Evolutionary conservation across 2,797 vertebrate species (phyloP), one percentile per base, ranked within the genome.

Genomic region (Anabacerthia variegaticeps): DNA sequence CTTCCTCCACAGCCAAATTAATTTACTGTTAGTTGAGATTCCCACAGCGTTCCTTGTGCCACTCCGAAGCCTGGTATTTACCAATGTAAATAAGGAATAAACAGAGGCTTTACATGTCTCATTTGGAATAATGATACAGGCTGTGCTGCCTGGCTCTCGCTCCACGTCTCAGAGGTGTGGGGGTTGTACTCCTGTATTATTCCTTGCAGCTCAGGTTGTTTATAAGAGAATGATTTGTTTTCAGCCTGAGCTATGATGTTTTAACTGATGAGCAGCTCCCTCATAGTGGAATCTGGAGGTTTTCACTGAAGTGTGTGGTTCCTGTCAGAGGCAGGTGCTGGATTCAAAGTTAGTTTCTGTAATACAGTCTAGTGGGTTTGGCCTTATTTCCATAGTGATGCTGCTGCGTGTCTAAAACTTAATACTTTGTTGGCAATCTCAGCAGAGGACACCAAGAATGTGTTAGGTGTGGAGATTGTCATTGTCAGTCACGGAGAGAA

Each of bases 21-120:
- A 89, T 89, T 85, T 93, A 32, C 81, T 80, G 72, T 65, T 87
- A 71, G 69, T 71, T 95, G 92, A 95, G 89, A 95, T 95, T 95
- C 75, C 87, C 43, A 14, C 43, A 80, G 63, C 0, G 43, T 91
- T 62, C 78, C 68, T 58, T 72, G 65, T 87, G 86, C 78, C 34
- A 28, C 88, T 32, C 49, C 12, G 58, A 87, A 91, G 75, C 46
- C 87, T 91, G 67, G n/a, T 77, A 63, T 80, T 93, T 93, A 91
- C 68, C 0, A 12, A 79, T 80, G 89, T 88, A 95, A 95, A 92
- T 84, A 94, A 96, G 91, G 77, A 91, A 68, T 68, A 89, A 94
- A 94, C 0, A 1, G 54, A 92, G 87, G 62, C 18, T 92, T 92
- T 89, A 59, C 65, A 16, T 28, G 27, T 85, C 86, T 96, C 55